These are phyloP conservation scores for Phaenicophaeus curvirostris DNA, from an alignment of 2,797 vertebrate genomes.

Conservation along the genomic window DNA sequence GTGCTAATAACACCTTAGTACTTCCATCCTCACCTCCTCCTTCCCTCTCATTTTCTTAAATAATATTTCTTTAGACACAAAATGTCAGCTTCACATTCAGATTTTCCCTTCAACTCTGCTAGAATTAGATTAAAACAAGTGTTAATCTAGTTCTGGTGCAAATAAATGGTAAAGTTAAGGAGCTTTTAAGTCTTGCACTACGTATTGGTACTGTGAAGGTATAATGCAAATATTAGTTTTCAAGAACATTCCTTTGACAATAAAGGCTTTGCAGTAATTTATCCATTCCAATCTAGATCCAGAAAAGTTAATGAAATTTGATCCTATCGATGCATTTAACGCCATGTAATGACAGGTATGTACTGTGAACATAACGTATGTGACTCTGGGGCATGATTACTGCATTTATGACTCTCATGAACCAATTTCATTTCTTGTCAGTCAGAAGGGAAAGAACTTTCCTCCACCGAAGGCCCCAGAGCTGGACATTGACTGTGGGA, in stretches of 20 bases:
- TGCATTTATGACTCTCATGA: not conserved
- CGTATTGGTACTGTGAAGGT: not conserved
- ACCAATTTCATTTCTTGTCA: not conserved
- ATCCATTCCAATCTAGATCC: not conserved
- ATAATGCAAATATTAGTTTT: slow-evolving; percentile 6
- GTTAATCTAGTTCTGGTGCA: not conserved
- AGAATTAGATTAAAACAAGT: not conserved
- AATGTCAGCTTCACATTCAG: not conserved
- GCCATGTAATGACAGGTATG: slow-evolving; percentile 4
- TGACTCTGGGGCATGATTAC: slow-evolving; percentile 30
- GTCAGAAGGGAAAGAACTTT: slow-evolving; percentile 3
- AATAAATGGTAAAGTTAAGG: not conserved
- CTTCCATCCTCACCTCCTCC: rapidly evolving
- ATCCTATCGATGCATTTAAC: not conserved
- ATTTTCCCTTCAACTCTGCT: not conserved
- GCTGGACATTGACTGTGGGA: not conserved
- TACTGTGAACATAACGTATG: slow-evolving; percentile 9
- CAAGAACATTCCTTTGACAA: not conserved
- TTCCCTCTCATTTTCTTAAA: not conserved
- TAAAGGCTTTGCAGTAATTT: slow-evolving; percentile 8
- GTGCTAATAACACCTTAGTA: not conserved
- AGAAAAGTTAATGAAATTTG: slow-evolving; percentile 33
- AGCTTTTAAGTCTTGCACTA: not conserved
- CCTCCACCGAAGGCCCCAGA: not conserved
- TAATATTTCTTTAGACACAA: not conserved